These are phyloP conservation scores for Bombus superbus DNA, from an alignment of 1,140 invertebrate species.

Conservation along the genomic window DNA sequence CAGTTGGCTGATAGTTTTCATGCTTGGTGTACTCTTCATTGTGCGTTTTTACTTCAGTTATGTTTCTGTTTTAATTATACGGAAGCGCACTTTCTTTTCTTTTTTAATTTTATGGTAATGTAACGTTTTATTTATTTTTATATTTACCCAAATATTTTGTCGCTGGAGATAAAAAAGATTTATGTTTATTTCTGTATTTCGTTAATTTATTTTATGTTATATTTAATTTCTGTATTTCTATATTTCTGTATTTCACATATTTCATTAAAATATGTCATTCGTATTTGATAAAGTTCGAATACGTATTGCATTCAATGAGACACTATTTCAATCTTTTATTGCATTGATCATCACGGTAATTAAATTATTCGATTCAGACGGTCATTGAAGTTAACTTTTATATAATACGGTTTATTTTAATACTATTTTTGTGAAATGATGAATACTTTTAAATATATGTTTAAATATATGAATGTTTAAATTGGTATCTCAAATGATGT, in stretches of 20 bases:
- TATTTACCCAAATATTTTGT: not conserved
- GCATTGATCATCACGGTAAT: not conserved
- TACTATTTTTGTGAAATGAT: too few relatives aligned
- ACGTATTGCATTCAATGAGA: not conserved
- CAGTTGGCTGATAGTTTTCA: not conserved
- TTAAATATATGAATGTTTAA: not conserved
- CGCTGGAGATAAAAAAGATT: not conserved
- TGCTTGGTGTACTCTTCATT: too few relatives aligned
- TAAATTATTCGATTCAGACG: not conserved
- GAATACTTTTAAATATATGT: not conserved
- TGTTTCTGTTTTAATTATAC: not conserved
- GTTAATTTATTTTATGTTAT: too few relatives aligned
- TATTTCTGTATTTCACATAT: too few relatives aligned
- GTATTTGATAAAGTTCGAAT: not conserved
- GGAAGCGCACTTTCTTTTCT: not conserved
- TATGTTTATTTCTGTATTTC: not conserved
- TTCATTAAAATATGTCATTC: not conserved
- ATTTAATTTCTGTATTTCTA: too few relatives aligned
- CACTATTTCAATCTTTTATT: not conserved
- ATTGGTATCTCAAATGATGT: too few relatives aligned
- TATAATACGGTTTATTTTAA: not conserved
- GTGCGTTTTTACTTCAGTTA: not conserved
- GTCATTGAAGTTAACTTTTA: not conserved
- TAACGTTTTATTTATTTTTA: not conserved
- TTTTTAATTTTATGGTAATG: constrained; percentile 3